phyloP scores from a whole-genome alignment of 2,113 vertebrate genomes.

The Mormyrus lacerda region DNA sequence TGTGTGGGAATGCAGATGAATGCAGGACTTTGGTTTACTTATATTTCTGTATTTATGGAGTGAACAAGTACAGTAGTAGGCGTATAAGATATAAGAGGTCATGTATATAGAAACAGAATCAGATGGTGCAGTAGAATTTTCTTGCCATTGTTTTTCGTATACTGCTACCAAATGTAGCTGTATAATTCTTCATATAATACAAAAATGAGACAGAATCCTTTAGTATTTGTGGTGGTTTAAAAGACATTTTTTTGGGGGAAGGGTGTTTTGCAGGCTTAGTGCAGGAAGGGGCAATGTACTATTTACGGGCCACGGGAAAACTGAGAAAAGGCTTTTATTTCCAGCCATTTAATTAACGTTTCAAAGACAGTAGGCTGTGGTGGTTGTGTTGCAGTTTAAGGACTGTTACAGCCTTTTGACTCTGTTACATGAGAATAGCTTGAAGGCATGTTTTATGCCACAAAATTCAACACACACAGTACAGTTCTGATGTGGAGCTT shows the following conservation, averaged over 20 bases:
- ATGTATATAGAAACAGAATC: not conserved
- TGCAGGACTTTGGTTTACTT: not conserved
- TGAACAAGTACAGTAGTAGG: not conserved
- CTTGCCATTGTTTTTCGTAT: not conserved
- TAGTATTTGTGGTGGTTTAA: not conserved
- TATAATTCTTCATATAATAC: not conserved
- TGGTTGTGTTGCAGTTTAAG: not conserved
- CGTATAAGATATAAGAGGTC: not conserved
- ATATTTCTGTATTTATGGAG: not conserved
- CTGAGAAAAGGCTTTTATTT: not conserved
- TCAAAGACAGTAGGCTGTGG: not conserved
- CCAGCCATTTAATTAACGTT: not conserved
- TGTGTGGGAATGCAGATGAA: not conserved
- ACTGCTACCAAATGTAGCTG: not conserved
- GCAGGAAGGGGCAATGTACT: not conserved
- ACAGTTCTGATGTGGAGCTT: not conserved
- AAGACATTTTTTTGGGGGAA: not conserved
- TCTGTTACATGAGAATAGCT: not conserved
- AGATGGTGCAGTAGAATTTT: not conserved
- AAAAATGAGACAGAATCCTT: not conserved
- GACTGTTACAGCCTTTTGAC: not conserved
- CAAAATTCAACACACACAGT: not conserved
- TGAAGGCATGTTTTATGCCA: not conserved
- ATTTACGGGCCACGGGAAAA: not conserved
- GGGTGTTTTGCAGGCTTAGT: not conserved